Evolutionary conservation across 2,113 vertebrate species (phyloP).

Genomic region (Girardinichthys multiradiatus): DNA sequence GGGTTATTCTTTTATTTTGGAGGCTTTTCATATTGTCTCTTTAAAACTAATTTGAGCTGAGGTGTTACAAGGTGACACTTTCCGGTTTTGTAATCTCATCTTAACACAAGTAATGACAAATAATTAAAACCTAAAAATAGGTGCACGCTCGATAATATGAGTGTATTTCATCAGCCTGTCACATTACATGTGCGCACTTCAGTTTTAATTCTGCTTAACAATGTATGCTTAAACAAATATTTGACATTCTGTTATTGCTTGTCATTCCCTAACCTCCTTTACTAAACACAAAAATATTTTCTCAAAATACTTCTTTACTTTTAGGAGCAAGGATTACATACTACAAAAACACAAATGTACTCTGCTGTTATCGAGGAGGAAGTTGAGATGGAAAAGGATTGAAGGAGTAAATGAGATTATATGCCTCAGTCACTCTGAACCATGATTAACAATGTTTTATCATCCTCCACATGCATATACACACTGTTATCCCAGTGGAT

Average conservation of each 20-base stretch:
- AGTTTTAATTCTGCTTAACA: constrained; percentile 7
- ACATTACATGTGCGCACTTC: background rate
- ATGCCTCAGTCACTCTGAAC: constrained; percentile 46
- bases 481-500: constrained; percentile 36
- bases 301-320: constrained; percentile 11
- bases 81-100: constrained; percentile 16
- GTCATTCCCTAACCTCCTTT: constrained; percentile 32
- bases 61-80: constrained; percentile 10
- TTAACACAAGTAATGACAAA: constrained; percentile 8
- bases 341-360: constrained; percentile 21
- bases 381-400: constrained; percentile 22
- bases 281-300: background rate
- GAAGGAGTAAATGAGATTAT: constrained; percentile 51
- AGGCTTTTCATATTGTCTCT: background rate
- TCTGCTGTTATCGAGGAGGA: constrained; percentile 1
- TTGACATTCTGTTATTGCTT: constrained; percentile 6
- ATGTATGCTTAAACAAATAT: constrained; percentile 1
- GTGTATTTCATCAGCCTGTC: background rate
- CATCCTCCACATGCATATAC: constrained; percentile 12
- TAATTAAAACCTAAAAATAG: constrained; percentile 12
- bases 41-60: constrained; percentile 1
- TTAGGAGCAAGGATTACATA: constrained; percentile 12
- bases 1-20: no score
- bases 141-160: background rate
- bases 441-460: constrained; percentile 51